These are phyloP conservation scores for Pseudois nayaur DNA, from an alignment of 2,113 vertebrate species.

Conservation along the genomic window DNA sequence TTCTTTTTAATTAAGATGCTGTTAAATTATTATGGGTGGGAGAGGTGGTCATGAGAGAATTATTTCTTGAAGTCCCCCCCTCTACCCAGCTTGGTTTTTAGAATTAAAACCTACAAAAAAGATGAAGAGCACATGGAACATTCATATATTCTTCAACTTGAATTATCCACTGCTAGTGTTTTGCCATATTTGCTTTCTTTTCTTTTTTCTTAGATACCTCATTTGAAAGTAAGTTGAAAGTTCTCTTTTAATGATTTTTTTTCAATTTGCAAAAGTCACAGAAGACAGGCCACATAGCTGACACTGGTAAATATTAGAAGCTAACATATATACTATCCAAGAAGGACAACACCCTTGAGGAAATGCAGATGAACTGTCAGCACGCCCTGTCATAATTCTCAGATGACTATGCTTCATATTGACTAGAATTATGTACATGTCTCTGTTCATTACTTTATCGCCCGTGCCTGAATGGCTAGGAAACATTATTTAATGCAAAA, in stretches of 20 bases:
- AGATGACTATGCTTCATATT: background rate
- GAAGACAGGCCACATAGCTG: background rate
- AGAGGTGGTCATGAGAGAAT: background rate
- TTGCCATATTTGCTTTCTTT: background rate
- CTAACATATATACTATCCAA: background rate
- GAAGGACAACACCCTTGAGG: background rate
- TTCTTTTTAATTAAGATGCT: constrained; percentile 30
- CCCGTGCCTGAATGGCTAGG: background rate
- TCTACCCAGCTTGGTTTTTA: background rate
- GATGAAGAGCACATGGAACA: background rate
- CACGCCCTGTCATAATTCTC: background rate
- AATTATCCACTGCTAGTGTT: background rate
- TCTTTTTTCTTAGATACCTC: background rate
- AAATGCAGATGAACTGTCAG: background rate
- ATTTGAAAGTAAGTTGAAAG: background rate
- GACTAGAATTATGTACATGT: background rate
- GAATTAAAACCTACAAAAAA: background rate
- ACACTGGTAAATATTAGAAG: background rate
- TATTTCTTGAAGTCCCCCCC: background rate
- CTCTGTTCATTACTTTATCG: background rate
- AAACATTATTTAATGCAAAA: background rate
- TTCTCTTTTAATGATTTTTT: background rate
- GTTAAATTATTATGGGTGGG: background rate
- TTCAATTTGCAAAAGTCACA: background rate
- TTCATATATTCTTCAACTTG: background rate